Conservation (phyloP, 2,797 vertebrate species). For the Coreius guichenoti region DNA sequence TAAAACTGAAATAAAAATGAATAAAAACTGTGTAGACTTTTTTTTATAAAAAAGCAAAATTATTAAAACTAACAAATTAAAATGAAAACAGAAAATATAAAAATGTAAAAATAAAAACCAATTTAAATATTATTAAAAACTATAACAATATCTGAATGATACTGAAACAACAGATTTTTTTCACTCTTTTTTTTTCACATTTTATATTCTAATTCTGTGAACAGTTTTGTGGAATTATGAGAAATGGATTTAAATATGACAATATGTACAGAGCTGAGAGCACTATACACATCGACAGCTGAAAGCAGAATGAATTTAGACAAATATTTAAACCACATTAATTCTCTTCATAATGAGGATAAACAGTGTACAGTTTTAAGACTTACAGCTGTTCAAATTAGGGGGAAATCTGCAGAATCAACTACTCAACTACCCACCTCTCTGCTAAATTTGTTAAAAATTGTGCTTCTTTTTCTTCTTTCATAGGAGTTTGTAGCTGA, state of each 20-base stretch:
- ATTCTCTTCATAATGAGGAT: background rate
- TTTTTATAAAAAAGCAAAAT: too few species aligned
- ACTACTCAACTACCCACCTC: background rate
- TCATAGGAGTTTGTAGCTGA: constrained; percentile 85
- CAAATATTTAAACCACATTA: background rate
- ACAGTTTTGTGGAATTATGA: background rate
- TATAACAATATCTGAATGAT: background rate
- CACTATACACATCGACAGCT: background rate
- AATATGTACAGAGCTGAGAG: background rate
- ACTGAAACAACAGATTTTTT: background rate
- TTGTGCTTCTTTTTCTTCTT: constrained; percentile 41
- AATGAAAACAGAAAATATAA: background rate
- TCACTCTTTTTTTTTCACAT: background rate
- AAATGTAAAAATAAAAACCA: background rate
- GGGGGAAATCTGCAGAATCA: background rate
- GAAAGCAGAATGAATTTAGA: background rate
- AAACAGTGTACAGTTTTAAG: background rate
- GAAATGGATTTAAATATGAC: background rate
- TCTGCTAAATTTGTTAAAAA: background rate
- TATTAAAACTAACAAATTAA: background rate
- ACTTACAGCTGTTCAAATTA: background rate
- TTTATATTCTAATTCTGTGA: background rate
- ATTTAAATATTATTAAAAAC: background rate
- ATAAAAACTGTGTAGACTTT: background rate
- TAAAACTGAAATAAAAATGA: too few species aligned